Conservation (phyloP, 2,113 vertebrate genomes). For the Collichthys lucidus region DNA sequence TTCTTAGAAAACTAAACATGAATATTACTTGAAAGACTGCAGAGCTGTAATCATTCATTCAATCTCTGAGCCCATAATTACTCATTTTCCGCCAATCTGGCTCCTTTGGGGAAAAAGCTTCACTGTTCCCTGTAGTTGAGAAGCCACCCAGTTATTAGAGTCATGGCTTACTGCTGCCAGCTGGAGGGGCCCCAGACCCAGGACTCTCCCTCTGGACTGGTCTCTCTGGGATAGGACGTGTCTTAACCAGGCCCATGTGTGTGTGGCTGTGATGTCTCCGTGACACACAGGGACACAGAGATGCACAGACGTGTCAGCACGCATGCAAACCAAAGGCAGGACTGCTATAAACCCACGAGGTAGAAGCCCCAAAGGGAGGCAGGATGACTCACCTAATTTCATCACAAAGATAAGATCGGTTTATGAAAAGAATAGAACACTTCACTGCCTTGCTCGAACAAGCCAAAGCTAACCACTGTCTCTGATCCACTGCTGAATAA, state of each 20-base stretch:
- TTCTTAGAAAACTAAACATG: constrained; percentile 72
- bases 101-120: constrained; percentile 73
- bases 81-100: constrained; percentile 81
- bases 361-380: neutral
- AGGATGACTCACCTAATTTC: constrained; percentile 14
- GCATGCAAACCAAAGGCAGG: constrained; percentile 6
- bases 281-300: constrained; percentile 27
- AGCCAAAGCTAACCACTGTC: neutral
- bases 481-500: neutral
- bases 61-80: constrained; percentile 82
- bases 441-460: constrained; percentile 9
- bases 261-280: constrained; percentile 30
- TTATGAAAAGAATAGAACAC: constrained; percentile 25
- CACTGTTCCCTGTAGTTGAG: constrained; percentile 77
- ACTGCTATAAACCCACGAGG: constrained; percentile 23
- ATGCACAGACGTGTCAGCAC: constrained; percentile 12
- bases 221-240: constrained; percentile 47
- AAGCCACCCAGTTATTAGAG: constrained; percentile 83
- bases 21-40: constrained; percentile 77
- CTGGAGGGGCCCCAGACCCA: constrained; percentile 77
- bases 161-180: constrained; percentile 72
- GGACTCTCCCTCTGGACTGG: constrained; percentile 65
- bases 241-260: constrained; percentile 50
- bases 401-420: constrained; percentile 30
- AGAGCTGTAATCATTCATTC: constrained; percentile 80